phyloP scores from a whole-genome alignment of 2,113 vertebrate genomes.

The Leucopsar rothschildi region DNA sequence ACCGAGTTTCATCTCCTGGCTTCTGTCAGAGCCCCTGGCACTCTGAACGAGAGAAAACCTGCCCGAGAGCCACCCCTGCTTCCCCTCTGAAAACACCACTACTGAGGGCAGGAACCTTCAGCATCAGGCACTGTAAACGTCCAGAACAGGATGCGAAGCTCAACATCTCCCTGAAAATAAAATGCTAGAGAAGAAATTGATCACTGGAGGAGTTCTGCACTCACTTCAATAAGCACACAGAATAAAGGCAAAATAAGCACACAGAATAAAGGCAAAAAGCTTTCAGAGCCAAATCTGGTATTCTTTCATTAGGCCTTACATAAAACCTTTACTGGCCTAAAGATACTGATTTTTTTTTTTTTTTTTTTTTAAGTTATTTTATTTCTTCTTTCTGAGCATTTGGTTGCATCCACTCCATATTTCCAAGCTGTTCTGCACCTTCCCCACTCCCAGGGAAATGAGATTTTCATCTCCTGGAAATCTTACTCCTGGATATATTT shows the following conservation, averaged over 20 bases:
- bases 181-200: background rate
- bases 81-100: background rate
- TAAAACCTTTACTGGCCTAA: background rate
- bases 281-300: background rate
- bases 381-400: background rate
- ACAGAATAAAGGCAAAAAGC: background rate
- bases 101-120: background rate
- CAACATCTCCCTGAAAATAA: background rate
- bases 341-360: background rate
- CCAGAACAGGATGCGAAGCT: background rate
- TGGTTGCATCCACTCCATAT: background rate
- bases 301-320: background rate
- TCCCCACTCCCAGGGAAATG: background rate
- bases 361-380: background rate
- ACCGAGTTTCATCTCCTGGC: background rate
- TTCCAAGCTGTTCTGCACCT: background rate
- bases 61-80: accelerated
- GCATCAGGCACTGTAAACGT: accelerated
- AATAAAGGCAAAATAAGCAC: background rate
- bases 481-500: accelerated
- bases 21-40: background rate
- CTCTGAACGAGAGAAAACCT: background rate
- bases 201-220: background rate
- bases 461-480: background rate
- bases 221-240: background rate